Percentiles rank a stretch among this genome's conserved stretches.
phyloP scores from a whole-genome alignment of 2,797 vertebrate species.

The Myotis findleyi region DNA sequence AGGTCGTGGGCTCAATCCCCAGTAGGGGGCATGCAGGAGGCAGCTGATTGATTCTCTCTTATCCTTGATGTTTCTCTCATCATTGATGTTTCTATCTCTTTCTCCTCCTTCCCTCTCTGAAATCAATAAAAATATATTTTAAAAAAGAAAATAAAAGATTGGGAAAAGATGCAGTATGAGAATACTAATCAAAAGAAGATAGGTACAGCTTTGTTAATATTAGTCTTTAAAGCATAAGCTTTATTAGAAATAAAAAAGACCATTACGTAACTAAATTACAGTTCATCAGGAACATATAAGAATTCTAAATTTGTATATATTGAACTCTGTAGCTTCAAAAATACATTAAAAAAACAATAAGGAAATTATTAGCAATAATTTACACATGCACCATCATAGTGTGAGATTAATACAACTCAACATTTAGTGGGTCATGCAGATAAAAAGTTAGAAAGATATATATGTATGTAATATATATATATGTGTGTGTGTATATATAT shows the following conservation, averaged over 20 bases:
- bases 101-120: neutral
- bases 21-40: neutral
- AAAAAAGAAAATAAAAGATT: neutral
- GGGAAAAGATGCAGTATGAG: neutral
- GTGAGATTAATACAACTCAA: neutral
- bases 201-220: neutral
- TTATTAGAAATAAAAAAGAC: constrained; percentile 9
- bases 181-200: neutral
- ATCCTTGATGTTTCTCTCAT: neutral
- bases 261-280: neutral
- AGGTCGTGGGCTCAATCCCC: neutral
- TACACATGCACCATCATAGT: neutral
- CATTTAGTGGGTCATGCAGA: neutral
- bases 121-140: neutral
- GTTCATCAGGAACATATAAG: neutral
- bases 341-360: neutral
- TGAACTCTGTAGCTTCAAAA: neutral
- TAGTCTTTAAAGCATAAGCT: constrained; percentile 37
- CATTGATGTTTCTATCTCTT: neutral
- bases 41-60: neutral
- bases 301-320: neutral
- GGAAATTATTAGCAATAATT: constrained; percentile 3
- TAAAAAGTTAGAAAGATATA: neutral
- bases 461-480: neutral
- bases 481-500: neutral